phyloP scores from a whole-genome alignment of 2,888 invertebrate genomes.

The Carcina quercana region DNA sequence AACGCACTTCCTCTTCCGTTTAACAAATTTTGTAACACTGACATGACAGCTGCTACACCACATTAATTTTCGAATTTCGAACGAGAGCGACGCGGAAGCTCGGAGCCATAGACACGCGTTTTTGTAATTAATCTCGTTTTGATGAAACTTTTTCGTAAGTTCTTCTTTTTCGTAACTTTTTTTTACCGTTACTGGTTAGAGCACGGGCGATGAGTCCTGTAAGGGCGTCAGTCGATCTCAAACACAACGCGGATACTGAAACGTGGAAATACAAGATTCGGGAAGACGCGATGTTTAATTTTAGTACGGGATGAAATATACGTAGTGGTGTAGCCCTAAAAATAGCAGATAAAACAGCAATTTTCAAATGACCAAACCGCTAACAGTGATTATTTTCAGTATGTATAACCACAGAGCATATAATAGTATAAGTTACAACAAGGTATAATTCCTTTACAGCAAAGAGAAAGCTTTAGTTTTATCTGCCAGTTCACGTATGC shows the following conservation, averaged over 20 bases:
- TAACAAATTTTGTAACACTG: slow-evolving; percentile 20
- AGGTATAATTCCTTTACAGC: too few relatives aligned
- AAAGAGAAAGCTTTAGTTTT: too few relatives aligned
- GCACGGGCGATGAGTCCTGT: slow-evolving; percentile 51
- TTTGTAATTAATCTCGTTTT: too few relatives aligned
- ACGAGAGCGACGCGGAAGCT: neutral
- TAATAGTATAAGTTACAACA: too few relatives aligned
- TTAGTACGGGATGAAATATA: slow-evolving; percentile 40
- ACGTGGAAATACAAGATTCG: slow-evolving; percentile 49
- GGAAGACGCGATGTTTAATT: slow-evolving; percentile 50
- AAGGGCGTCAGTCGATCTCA: slow-evolving; percentile 44
- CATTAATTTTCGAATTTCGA: slow-evolving; percentile 5
- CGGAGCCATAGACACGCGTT: neutral
- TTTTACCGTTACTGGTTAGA: slow-evolving; percentile 26
- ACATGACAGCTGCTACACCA: slow-evolving; percentile 8
- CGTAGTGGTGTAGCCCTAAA: slow-evolving; percentile 27
- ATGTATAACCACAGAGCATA: too few relatives aligned
- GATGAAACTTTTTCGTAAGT: too few relatives aligned
- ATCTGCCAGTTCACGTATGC: too few relatives aligned
- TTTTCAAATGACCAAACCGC: too few relatives aligned
- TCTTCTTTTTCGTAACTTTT: too few relatives aligned
- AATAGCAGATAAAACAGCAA: slow-evolving; percentile 13
- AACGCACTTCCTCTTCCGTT: slow-evolving; percentile 35
- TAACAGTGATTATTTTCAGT: too few relatives aligned
- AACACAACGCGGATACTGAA: slow-evolving; percentile 49